A percentile compares a stretch with the other conserved stretches of the same genome.
Conservation (phyloP, 2,797 vertebrate genomes). For the Mormyrus hasselquistii region DNA sequence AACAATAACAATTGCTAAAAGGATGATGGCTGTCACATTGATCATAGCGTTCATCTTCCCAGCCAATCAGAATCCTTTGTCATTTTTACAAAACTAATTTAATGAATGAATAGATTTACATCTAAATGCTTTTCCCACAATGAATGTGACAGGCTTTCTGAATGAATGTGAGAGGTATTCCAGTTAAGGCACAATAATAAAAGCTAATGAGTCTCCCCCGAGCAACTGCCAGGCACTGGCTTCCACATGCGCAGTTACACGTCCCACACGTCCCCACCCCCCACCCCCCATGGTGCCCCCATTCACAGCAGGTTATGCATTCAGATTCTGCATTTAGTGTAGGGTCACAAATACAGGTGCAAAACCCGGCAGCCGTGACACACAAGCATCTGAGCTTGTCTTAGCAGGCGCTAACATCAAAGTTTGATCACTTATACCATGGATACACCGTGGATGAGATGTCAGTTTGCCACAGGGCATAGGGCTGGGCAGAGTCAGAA, state of each 20-base stretch:
- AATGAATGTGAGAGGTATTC: background rate
- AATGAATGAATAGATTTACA: background rate
- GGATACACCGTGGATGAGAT: background rate
- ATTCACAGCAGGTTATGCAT: background rate
- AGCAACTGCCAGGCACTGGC: background rate
- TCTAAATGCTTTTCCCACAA: background rate
- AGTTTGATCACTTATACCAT: background rate
- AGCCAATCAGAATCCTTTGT: background rate
- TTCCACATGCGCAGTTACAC: background rate
- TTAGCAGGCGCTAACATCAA: background rate
- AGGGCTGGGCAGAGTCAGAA: background rate
- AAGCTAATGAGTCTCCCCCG: background rate
- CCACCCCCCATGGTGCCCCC: too few relatives aligned
- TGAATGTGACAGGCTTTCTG: background rate
- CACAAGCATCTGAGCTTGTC: background rate
- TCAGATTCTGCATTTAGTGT: background rate
- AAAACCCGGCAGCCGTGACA: background rate
- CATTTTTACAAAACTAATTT: background rate
- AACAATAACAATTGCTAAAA: conserved; percentile 11
- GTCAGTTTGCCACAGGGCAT: too few relatives aligned
- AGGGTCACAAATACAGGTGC: background rate
- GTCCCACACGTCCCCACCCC: background rate
- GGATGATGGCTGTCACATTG: background rate
- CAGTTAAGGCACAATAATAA: background rate
- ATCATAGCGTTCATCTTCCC: background rate